Conservation (phyloP, 2,113 vertebrate genomes). For the Lagopus muta region DNA sequence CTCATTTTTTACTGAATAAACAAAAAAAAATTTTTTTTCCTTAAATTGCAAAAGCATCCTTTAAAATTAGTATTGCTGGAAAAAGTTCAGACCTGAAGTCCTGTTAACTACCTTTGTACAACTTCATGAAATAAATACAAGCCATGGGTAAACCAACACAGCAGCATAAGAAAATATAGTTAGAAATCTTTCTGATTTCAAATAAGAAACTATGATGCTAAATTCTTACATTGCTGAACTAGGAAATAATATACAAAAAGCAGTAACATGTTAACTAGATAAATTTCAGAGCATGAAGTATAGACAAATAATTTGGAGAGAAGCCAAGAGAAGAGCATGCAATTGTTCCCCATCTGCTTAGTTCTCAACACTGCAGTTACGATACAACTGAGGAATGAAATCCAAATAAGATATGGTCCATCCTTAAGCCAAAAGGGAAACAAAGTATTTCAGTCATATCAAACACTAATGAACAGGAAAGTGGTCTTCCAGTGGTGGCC, state of each 20-base stretch:
- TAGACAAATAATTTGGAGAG: not conserved
- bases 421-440: constrained; percentile 52
- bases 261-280: not conserved
- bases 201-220: constrained; percentile 31
- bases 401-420: constrained; percentile 48
- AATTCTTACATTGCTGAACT: constrained; percentile 16
- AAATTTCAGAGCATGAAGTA: not conserved
- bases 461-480: not conserved
- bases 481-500: not conserved
- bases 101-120: constrained; percentile 69
- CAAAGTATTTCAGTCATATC: constrained; percentile 12
- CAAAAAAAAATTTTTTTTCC: constrained; percentile 12
- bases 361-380: constrained; percentile 53
- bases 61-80: constrained; percentile 77
- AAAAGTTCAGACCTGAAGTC: constrained; percentile 71
- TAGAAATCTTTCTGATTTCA: constrained; percentile 54
- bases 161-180: constrained; percentile 72
- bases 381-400: constrained; percentile 50
- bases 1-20: constrained; percentile 68
- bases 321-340: not conserved
- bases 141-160: constrained; percentile 69
- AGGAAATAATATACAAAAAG: not conserved
- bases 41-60: constrained; percentile 55
- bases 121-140: constrained; percentile 77
- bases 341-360: constrained; percentile 65